phyloP scores from a whole-genome alignment of 2,113 vertebrate species.

The Eretmochelys imbricata region DNA sequence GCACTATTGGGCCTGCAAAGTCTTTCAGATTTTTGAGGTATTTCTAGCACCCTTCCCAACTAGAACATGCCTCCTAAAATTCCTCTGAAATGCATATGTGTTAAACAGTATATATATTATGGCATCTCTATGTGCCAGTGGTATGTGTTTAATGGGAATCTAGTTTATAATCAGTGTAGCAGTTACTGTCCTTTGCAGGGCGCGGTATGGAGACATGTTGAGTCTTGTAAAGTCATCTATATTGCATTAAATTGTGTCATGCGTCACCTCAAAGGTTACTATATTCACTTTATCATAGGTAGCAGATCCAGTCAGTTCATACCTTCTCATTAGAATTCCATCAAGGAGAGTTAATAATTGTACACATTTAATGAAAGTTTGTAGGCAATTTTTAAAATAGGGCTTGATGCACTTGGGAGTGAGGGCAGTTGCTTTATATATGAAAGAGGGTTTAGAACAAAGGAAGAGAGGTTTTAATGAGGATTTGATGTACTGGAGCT shows the following conservation, averaged over 20 bases:
- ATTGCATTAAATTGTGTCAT: not conserved
- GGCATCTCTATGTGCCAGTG: not conserved
- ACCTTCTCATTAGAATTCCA: constrained; percentile 30
- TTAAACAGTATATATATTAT: not conserved
- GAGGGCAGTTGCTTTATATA: not conserved
- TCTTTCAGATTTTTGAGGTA: constrained; percentile 5
- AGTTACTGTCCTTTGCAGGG: constrained; percentile 12
- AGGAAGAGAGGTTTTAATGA: not conserved
- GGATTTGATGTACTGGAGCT: not conserved
- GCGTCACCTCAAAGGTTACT: constrained; percentile 46
- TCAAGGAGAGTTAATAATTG: constrained; percentile 18
- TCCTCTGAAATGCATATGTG: not conserved
- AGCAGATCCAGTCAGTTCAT: constrained; percentile 26
- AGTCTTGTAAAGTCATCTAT: constrained; percentile 21
- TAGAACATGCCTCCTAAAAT: not conserved
- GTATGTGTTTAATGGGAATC: constrained; percentile 2
- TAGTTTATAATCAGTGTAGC: constrained; percentile 28
- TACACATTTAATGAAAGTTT: constrained; percentile 3
- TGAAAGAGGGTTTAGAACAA: not conserved
- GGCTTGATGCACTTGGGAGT: not conserved
- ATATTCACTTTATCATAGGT: constrained; percentile 5
- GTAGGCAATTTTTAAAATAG: constrained; percentile 13
- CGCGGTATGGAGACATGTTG: not conserved
- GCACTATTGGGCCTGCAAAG: not conserved
- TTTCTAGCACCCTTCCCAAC: not conserved